These are phyloP conservation scores for Periparus ater DNA, from an alignment of 2,797 vertebrate species.

Conservation along the genomic window DNA sequence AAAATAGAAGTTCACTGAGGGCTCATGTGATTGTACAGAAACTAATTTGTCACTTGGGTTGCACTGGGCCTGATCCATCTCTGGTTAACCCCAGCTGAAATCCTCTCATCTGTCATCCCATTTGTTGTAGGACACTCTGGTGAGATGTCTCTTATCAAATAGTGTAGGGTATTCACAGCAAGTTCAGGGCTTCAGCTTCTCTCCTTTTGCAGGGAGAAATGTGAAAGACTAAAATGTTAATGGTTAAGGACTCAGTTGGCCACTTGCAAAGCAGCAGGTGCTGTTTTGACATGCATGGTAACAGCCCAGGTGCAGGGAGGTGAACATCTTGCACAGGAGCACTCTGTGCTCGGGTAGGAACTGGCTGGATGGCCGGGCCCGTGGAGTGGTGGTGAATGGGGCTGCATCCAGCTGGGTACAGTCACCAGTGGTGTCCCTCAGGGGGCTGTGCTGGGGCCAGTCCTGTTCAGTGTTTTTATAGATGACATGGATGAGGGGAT, in stretches of 20 bases:
- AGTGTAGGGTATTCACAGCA: neutral
- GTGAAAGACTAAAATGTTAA: neutral
- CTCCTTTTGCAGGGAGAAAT: neutral
- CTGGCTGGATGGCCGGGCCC: too few species aligned
- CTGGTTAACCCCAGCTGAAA: neutral
- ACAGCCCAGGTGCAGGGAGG: neutral
- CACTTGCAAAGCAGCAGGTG: neutral
- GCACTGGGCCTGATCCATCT: neutral
- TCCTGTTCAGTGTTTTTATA: too few species aligned
- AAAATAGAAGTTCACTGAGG: constrained; percentile 22
- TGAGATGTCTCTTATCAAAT: neutral
- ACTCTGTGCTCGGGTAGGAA: too few species aligned
- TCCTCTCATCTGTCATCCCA: neutral
- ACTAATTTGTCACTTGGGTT: neutral
- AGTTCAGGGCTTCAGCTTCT: neutral
- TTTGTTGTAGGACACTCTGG: neutral
- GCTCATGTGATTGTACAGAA: neutral
- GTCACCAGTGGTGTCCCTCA: too few species aligned
- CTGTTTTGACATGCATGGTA: neutral
- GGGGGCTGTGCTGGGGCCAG: too few species aligned
- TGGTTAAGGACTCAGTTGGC: accelerated
- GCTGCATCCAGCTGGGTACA: too few species aligned
- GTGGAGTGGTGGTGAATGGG: too few species aligned
- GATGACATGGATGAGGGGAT: too few species aligned
- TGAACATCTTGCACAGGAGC: too few species aligned